These are phyloP conservation scores for Bedellia somnulentella DNA, from an alignment of 2,888 invertebrate species.

Conservation along the genomic window DNA sequence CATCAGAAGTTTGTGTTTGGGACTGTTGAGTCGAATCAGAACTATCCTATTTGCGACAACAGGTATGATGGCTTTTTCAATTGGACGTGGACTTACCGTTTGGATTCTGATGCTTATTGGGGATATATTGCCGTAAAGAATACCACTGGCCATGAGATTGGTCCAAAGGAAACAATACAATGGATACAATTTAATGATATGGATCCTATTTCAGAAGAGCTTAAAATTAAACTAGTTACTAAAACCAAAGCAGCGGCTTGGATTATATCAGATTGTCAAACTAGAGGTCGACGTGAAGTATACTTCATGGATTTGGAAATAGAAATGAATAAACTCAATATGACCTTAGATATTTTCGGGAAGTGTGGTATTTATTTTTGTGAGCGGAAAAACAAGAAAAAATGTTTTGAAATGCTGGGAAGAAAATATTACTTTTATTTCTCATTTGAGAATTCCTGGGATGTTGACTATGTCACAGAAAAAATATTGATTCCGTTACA, in stretches of 20 bases:
- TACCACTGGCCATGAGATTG: conserved; percentile 15
- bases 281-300: conserved; percentile 16
- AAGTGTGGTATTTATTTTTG: conserved; percentile 20
- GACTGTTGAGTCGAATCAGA: conserved; percentile 20
- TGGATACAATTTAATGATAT: conserved; percentile 20
- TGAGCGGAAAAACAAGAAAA: conserved; percentile 12
- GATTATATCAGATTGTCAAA: conserved; percentile 27
- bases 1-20: conserved; percentile 21
- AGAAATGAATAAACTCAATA: conserved; percentile 17
- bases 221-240: conserved; percentile 16
- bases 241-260: conserved; percentile 28
- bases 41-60: conserved; percentile 19
- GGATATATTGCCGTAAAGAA: conserved; percentile 22
- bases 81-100: no score
- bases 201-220: conserved; percentile 16
- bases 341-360: conserved; percentile 23
- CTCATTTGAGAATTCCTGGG: conserved; percentile 30
- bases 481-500: conserved; percentile 25
- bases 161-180: conserved; percentile 20
- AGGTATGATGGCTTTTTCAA: conserved; percentile 23
- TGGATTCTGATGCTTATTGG: conserved; percentile 21
- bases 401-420: conserved; percentile 18
- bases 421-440: conserved; percentile 24
- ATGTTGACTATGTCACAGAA: conserved; percentile 34
- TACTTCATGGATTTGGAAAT: conserved; percentile 16